A percentile compares a stretch with the other conserved stretches of the same genome.
Evolutionary conservation across 92 coral and sea anemone species (phyloP).

Genomic region (Umimayanthus kanabou): DNA sequence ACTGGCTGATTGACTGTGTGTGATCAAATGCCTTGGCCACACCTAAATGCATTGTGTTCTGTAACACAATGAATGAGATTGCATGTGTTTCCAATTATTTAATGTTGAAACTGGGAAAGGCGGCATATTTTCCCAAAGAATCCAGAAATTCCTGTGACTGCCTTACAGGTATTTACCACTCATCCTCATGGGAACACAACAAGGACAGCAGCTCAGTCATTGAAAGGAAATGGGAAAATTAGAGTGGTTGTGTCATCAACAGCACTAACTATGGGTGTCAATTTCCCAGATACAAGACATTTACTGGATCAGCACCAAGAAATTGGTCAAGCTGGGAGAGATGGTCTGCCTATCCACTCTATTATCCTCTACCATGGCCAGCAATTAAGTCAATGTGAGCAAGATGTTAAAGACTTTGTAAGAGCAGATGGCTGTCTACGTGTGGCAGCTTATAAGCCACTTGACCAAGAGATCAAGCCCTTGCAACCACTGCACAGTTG

Average conservation of each 20-base stretch:
- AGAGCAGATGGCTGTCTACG: too few species aligned
- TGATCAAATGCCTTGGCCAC: not conserved
- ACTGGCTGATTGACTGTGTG: conserved; percentile 42
- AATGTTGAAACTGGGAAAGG: conserved; percentile 49
- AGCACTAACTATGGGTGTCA: too few species aligned
- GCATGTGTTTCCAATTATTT: conserved; percentile 53
- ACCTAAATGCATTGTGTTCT: conserved; percentile 56
- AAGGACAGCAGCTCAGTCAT: not conserved
- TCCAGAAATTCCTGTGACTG: conserved; percentile 23
- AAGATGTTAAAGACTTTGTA: not conserved
- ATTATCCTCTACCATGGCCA: not conserved
- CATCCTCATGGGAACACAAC: conserved; percentile 14
- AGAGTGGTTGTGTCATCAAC: conserved; percentile 46
- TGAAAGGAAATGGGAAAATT: conserved; percentile 43
- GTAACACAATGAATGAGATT: conserved; percentile 56
- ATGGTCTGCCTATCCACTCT: not conserved
- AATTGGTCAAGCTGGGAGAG: not conserved
- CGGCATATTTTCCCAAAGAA: conserved; percentile 44
- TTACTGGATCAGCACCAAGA: conserved; percentile 2
- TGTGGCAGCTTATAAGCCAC: not conserved
- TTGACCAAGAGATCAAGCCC: conserved; percentile 16
- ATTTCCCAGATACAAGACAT: too few species aligned
- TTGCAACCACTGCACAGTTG: conserved; percentile 37
- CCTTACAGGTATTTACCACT: conserved; percentile 51
- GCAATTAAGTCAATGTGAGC: not conserved